These are phyloP conservation scores for Cataglyphis hispanica DNA, from an alignment of 1,140 invertebrate genomes.

Conservation along the genomic window DNA sequence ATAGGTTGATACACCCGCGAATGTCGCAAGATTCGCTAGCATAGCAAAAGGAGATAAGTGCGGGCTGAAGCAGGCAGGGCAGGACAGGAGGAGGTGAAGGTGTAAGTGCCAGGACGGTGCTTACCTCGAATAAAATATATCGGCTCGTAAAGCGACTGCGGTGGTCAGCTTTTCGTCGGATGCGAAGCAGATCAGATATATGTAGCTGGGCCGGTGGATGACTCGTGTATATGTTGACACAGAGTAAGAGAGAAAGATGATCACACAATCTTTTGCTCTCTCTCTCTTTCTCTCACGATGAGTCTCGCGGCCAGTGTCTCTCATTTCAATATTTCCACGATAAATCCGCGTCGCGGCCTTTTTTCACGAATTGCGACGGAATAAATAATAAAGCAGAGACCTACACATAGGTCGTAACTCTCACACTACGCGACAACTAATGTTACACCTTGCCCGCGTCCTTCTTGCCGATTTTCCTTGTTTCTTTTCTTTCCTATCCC, in stretches of 20 bases:
- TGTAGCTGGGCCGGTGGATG: slow-evolving; percentile 25
- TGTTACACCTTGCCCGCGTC: slow-evolving; percentile 21
- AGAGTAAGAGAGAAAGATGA: slow-evolving; percentile 42
- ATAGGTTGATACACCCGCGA: neutral
- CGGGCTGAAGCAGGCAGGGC: neutral
- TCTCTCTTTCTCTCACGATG: slow-evolving; percentile 1
- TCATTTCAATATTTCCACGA: slow-evolving; percentile 81
- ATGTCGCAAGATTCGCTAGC: slow-evolving; percentile 13
- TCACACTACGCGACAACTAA: slow-evolving; percentile 19
- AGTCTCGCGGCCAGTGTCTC: slow-evolving; percentile 56
- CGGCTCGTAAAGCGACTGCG: slow-evolving; percentile 71
- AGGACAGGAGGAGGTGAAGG: slow-evolving; percentile 31
- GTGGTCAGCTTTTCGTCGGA: slow-evolving; percentile 66
- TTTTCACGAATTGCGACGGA: slow-evolving; percentile 78
- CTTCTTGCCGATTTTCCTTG: slow-evolving; percentile 9
- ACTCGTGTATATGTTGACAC: slow-evolving; percentile 9
- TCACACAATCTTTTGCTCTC: neutral
- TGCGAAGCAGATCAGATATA: slow-evolving; percentile 10
- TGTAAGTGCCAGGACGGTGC: slow-evolving; percentile 49
- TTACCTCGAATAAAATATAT: slow-evolving; percentile 73
- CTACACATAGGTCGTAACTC: slow-evolving; percentile 11
- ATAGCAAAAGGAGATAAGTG: neutral
- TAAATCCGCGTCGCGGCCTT: slow-evolving; percentile 76
- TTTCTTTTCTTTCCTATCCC: neutral
- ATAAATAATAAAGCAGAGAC: slow-evolving; percentile 79